Evolutionary conservation across 2,888 invertebrate genomes (phyloP), one percentile per base, ranked within the genome.

Genomic region (Zelleria hepariella): DNA sequence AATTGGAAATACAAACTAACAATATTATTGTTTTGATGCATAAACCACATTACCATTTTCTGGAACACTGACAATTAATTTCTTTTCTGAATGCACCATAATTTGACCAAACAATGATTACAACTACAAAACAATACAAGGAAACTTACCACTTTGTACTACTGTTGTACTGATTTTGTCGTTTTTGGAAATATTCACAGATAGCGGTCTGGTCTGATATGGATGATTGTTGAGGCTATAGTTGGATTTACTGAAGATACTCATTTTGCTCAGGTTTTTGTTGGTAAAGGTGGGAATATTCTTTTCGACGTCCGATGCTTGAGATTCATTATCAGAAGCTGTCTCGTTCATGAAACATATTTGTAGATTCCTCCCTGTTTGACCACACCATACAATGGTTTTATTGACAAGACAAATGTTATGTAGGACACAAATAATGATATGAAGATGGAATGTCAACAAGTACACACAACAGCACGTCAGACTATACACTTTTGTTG

Each of bases 301-400:
- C 74, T 71, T 91, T 78, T 95, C 95, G 65, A 92, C 90, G 70
- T 95, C 95, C 59, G 94, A 94, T 64, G 91, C 91, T 65, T 93
- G 94, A 68, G 94, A 94, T 79, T 95, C 95, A 70, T 92, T 94
- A 79, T 96, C 95, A 58, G 95, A 95, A 62, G 94, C 94, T 60
- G 95, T 94, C 80, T 98, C 97, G 80, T 97, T 97, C 95, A 97
- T 96, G 85, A 97, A 97, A 90, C 97, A 97, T 73, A 98, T 96
- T 90, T 97, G 97, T 58, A 97, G 93, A 88, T 96, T 97, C 94
- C 95, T 96, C 68, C 96, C 95, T 95, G 80, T 25, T 80, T 80
- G 70, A 67, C 68, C 66, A 72, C 70, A 75, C 66, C 70, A 78
- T 70, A 77, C 60, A 58, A 60, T 42, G 3, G 48, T 23, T 59